A percentile compares a stretch with the other conserved stretches of the same genome.
Conservation (phyloP, 2,888 invertebrate species). For the Lasiommata megera region DNA sequence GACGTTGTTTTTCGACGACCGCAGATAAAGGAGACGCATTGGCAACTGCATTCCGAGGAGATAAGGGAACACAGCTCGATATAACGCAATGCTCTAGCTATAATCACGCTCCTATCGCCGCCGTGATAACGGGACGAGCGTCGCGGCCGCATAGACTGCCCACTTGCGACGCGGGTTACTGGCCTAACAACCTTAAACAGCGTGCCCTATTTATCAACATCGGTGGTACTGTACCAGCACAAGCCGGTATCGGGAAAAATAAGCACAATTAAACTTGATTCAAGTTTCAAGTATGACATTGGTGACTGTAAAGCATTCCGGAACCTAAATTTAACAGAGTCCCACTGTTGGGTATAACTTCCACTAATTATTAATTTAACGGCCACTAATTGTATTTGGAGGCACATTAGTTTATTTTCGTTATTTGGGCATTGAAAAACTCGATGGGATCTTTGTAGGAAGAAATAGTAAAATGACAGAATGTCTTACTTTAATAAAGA, state of each 20-base stretch:
- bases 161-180: slow-evolving; percentile 54
- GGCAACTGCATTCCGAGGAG: slow-evolving; percentile 62
- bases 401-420: too few relatives aligned
- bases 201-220: slow-evolving; percentile 51
- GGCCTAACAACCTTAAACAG: slow-evolving; percentile 49
- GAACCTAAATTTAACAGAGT: too few relatives aligned
- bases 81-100: slow-evolving; percentile 59
- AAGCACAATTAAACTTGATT: neutral
- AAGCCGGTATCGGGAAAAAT: slow-evolving; percentile 9
- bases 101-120: slow-evolving; percentile 59
- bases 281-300: neutral
- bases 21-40: slow-evolving; percentile 53
- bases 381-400: too few relatives aligned
- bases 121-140: slow-evolving; percentile 60
- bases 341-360: too few relatives aligned
- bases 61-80: slow-evolving; percentile 58
- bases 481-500: too few relatives aligned
- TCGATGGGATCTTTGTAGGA: too few relatives aligned
- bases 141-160: slow-evolving; percentile 41
- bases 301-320: too few relatives aligned
- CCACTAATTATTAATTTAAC: too few relatives aligned
- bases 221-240: slow-evolving; percentile 18
- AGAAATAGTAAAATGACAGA: too few relatives aligned
- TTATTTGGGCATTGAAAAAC: too few relatives aligned
- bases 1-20: slow-evolving; percentile 45